These are phyloP conservation scores for Panthera leo DNA, from an alignment of 2,113 vertebrate genomes.

Conservation along the genomic window DNA sequence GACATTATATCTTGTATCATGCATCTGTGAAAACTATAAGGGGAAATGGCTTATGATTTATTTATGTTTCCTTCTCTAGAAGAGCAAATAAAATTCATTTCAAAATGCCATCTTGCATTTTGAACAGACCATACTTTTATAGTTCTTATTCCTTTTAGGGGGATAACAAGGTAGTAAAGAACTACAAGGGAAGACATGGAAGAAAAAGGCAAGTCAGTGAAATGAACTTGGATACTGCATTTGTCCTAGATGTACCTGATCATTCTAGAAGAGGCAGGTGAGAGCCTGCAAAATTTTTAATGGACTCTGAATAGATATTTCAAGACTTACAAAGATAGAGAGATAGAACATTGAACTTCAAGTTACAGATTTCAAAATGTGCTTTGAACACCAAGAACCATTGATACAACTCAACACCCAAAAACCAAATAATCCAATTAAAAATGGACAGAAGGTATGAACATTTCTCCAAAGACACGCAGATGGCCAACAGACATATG, in stretches of 20 bases:
- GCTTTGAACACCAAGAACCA: not conserved
- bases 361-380: not conserved
- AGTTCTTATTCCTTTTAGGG: conserved; percentile 7
- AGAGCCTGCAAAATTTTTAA: not conserved
- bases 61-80: not conserved
- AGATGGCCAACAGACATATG: not conserved
- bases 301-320: not conserved
- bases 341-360: not conserved
- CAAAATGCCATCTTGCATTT: conserved; percentile 24
- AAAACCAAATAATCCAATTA: not conserved
- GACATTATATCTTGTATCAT: not conserved
- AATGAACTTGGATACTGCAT: not conserved
- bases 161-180: not conserved
- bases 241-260: not conserved
- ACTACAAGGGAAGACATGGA: not conserved
- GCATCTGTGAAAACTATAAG: not conserved
- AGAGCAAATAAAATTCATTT: conserved; percentile 45
- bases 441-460: not conserved
- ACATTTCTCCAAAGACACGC: not conserved
- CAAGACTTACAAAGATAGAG: not conserved
- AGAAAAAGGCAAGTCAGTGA: not conserved
- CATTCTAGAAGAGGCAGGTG: not conserved
- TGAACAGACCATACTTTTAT: conserved; percentile 11
- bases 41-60: conserved; percentile 4
- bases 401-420: not conserved